Percentiles rank a stretch among this genome's conserved stretches.
phyloP scores from a whole-genome alignment of 2,888 invertebrate species.

The Hypena proboscidalis region DNA sequence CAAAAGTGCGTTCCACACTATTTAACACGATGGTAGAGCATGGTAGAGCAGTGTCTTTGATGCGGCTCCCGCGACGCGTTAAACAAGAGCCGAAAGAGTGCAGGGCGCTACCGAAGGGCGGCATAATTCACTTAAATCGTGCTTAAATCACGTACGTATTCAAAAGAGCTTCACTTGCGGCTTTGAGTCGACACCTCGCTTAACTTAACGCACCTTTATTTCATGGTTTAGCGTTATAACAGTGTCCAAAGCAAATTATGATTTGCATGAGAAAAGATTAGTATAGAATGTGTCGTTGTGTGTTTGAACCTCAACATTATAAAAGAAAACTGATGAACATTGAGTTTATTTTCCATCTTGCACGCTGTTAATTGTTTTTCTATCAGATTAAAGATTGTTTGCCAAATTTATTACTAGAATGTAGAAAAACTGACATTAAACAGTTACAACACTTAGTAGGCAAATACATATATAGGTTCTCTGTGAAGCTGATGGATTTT shows the following conservation, averaged over 20 bases:
- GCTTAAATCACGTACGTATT: constrained; percentile 66
- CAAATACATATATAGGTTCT: too few species aligned
- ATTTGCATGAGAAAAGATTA: too few species aligned
- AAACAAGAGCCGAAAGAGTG: constrained; percentile 65
- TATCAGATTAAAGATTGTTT: too few species aligned
- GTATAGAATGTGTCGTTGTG: too few species aligned
- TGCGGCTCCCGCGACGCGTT: constrained; percentile 72
- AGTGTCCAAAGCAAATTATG: not conserved
- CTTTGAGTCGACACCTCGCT: constrained; percentile 44
- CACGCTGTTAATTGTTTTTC: too few species aligned
- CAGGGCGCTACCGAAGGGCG: constrained; percentile 58
- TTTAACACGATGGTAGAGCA: constrained; percentile 53
- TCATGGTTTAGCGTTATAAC: constrained; percentile 19
- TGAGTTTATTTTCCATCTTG: too few species aligned
- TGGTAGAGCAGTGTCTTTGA: constrained; percentile 65
- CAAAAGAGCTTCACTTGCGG: constrained; percentile 57
- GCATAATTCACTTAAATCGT: constrained; percentile 78
- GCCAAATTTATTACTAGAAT: too few species aligned
- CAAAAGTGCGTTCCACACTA: constrained; percentile 54
- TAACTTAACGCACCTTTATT: constrained; percentile 41
- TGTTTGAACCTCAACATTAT: too few species aligned
- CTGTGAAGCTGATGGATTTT: too few species aligned
- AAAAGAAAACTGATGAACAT: too few species aligned
- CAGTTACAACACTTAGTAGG: too few species aligned
- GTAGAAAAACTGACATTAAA: too few species aligned